Base-by-base conservation (phyloP, 1,140 invertebrate genomes). In the Ostrea denselamellosa region DNA sequence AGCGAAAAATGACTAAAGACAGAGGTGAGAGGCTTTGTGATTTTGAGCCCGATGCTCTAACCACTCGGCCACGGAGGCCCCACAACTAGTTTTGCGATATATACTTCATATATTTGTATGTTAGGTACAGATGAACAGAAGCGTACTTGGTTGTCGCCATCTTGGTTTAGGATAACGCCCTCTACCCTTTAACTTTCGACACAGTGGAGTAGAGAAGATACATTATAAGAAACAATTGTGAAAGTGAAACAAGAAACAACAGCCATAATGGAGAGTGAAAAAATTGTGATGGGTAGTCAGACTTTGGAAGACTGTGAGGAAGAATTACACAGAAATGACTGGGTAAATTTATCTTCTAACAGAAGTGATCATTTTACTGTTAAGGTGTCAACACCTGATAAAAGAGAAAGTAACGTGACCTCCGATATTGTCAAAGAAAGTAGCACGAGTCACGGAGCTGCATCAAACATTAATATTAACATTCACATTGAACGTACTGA, bases 231-330 rank as follows among this genome's bases (percentile, higher is more conserved):
- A n/a, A 77, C 28, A 77, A 62, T 17, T 17, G 68, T 77, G 25
- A 77, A 77, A 77, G 28, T 77, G 22, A 77, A 77, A 25, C 68
- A 77, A 77, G 68, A 77, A 77, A 34, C 25, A 25, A 0, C 28
- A 25, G 56, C 17, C 17, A 7, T 62, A n/a, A 62, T 62, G n/a
- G 68, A 28, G 4, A 77, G 68, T 34, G 68, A 77, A 34, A 25
- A 71, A 77, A 77, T 77, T 77, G 68, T 77, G 25, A 77, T 77
- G 68, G 68, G 28, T 25, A 77, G 68, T 34, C 68, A 77, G 28
- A 77, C 68, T 25, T 34, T 77, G 12, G 68, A 77, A 25, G 68
- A 34, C 25, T 34, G 68, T 17, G 25, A 77, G 68, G 68, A 77
- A 77, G 28, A 77, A 77, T 77, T 77, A 17, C 68, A 25, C 12